Evolutionary conservation across 2,113 vertebrate species (phyloP).

Genomic region (Grus americana): DNA sequence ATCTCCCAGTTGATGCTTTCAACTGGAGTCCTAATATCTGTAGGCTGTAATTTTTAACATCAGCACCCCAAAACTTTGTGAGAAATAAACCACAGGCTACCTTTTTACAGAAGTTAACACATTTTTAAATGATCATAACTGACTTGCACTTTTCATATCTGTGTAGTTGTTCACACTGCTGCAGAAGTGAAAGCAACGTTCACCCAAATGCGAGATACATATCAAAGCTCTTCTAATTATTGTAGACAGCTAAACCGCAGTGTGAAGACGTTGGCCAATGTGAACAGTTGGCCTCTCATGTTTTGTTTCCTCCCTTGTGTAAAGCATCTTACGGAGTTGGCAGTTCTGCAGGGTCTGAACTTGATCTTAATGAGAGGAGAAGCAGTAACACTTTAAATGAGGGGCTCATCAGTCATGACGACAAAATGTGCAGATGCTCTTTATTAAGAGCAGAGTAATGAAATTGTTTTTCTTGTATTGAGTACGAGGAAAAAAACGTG

Average conservation of each 20-base stretch:
- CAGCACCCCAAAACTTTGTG: background rate
- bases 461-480: background rate
- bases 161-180: background rate
- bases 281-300: slow-evolving; percentile 27
- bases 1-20: background rate
- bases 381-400: background rate
- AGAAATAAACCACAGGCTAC: background rate
- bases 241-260: background rate
- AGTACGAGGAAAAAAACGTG: background rate
- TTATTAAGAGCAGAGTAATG: slow-evolving; percentile 1
- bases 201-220: background rate
- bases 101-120: background rate
- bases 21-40: background rate
- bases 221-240: slow-evolving; percentile 22
- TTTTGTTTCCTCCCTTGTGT: slow-evolving; percentile 10
- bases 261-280: background rate
- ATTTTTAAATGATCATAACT: background rate
- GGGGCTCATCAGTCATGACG: background rate
- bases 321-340: background rate
- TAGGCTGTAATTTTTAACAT: background rate
- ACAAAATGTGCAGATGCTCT: slow-evolving; percentile 33
- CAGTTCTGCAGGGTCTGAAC: background rate
- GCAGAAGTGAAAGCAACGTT: background rate
- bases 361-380: slow-evolving; percentile 48
- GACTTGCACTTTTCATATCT: background rate